Conservation (phyloP, 1,140 invertebrate species). For the Drosophila grimshawi region DNA sequence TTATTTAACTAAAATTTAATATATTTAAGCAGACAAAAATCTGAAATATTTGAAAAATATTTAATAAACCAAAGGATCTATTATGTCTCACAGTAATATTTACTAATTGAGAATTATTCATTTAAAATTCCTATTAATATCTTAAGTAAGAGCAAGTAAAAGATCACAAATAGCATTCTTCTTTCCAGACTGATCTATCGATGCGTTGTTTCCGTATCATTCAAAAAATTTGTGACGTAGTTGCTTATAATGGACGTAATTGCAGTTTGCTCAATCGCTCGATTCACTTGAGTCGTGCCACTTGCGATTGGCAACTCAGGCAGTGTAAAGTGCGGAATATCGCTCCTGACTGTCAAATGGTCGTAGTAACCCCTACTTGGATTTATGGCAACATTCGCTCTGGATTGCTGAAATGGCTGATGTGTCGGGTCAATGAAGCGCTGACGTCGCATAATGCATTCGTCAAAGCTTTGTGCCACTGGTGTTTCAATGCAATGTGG, state of each 20-base stretch:
- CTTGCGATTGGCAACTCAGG: neutral
- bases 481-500: neutral
- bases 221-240: constrained; percentile 43
- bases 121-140: neutral
- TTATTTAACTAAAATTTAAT: too few species aligned
- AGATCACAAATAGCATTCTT: neutral
- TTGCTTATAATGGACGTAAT: constrained; percentile 37
- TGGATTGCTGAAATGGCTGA: neutral
- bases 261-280: constrained; percentile 23
- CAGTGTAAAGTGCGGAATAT: neutral
- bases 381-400: neutral
- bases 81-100: neutral
- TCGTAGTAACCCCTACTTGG: neutral
- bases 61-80: neutral
- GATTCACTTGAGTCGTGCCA: constrained; percentile 1
- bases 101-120: neutral
- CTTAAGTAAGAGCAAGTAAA: neutral
- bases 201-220: constrained; percentile 26
- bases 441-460: constrained; percentile 24
- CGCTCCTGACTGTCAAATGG: neutral
- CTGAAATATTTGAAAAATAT: too few species aligned
- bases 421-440: constrained; percentile 16
- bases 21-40: too few species aligned
- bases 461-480: neutral
- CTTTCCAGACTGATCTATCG: neutral